phyloP scores from a whole-genome alignment of 2,888 invertebrate species.

The Eupithecia dodoneata region DNA sequence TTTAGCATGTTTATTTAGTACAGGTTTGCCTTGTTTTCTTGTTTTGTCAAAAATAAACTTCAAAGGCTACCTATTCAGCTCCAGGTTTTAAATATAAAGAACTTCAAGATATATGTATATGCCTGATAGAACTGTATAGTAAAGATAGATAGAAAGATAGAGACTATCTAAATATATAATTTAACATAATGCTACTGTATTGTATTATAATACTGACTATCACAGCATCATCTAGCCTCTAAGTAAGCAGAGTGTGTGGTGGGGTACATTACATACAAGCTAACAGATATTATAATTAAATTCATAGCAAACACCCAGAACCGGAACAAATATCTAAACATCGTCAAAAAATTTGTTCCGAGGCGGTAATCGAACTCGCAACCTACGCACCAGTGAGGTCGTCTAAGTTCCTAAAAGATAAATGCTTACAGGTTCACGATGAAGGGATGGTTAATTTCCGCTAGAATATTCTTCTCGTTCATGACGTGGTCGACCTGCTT shows the following conservation, averaged over 20 bases:
- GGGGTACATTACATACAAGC: too few relatives aligned
- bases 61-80: neutral
- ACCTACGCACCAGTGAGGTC: too few relatives aligned
- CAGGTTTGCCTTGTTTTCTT: conserved; percentile 8
- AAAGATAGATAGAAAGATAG: too few relatives aligned
- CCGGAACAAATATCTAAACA: too few relatives aligned
- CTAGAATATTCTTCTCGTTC: conserved; percentile 97
- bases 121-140: neutral
- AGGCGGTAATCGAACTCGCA: too few relatives aligned
- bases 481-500: conserved; percentile 99
- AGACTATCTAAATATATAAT: neutral
- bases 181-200: too few relatives aligned
- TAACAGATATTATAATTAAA: too few relatives aligned
- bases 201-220: too few relatives aligned
- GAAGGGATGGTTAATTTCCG: conserved; percentile 97
- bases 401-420: neutral
- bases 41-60: neutral
- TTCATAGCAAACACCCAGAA: too few relatives aligned
- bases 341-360: too few relatives aligned
- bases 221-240: neutral
- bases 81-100: neutral
- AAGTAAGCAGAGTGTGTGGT: too few relatives aligned
- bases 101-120: neutral
- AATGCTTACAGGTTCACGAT: conserved; percentile 89
- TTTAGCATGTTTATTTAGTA: neutral